phyloP scores from a whole-genome alignment of 2,888 invertebrate species.

The Lasioglossum marginatum region DNA sequence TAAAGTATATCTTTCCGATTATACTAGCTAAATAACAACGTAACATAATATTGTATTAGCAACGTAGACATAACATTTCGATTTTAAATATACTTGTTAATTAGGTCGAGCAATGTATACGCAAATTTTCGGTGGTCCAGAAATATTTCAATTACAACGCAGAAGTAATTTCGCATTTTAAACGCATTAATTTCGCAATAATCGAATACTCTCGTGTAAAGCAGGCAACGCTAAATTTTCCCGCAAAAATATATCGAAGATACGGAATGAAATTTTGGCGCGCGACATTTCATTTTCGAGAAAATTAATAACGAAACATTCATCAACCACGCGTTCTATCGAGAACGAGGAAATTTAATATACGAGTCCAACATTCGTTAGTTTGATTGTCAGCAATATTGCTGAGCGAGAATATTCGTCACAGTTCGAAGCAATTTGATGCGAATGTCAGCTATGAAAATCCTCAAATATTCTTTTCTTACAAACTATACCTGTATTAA shows the following conservation, averaged over 20 bases:
- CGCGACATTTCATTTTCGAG: background rate
- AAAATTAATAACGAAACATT: background rate
- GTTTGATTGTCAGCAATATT: background rate
- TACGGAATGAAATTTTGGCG: background rate
- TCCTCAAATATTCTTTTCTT: background rate
- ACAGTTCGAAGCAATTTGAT: background rate
- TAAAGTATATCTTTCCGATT: no score
- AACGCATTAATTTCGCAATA: background rate
- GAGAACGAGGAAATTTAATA: background rate
- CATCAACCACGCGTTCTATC: background rate
- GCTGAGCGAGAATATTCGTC: background rate
- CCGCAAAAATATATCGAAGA: background rate
- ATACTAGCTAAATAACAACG: background rate
- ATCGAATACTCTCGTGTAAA: background rate
- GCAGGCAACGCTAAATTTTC: background rate
- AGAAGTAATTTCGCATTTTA: background rate
- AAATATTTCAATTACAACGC: background rate
- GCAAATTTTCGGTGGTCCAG: background rate
- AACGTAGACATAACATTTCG: background rate
- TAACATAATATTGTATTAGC: background rate
- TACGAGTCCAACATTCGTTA: background rate
- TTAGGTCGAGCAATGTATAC: background rate
- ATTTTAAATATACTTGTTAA: background rate
- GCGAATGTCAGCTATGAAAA: background rate
- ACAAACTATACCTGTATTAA: background rate